phyloP scores from a whole-genome alignment of 2,888 invertebrate genomes.

The Noctua comes region DNA sequence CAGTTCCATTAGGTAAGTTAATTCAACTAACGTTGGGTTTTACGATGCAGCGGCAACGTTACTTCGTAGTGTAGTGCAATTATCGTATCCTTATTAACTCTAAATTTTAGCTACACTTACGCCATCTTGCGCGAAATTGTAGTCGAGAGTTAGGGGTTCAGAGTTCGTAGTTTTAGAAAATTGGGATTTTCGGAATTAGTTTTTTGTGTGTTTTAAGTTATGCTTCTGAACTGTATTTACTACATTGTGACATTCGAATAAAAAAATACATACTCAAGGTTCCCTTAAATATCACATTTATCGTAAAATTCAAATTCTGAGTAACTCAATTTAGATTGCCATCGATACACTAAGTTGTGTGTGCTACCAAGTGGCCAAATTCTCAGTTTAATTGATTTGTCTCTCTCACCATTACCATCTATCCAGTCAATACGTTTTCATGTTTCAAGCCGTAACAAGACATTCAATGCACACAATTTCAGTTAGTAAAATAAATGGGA shows the following conservation, averaged over 20 bases:
- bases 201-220: neutral
- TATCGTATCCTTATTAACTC: constrained; percentile 67
- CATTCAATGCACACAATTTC: constrained; percentile 31
- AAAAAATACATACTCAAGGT: neutral
- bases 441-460: neutral
- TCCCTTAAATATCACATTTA: no score
- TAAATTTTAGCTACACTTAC: constrained; percentile 57
- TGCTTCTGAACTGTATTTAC: neutral
- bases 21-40: constrained; percentile 71
- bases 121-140: constrained; percentile 52
- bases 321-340: neutral
- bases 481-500: constrained; percentile 10
- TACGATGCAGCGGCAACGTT: constrained; percentile 61
- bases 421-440: neutral
- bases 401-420: neutral
- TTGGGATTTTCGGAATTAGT: constrained; percentile 10
- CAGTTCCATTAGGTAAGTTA: constrained; percentile 70
- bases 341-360: neutral
- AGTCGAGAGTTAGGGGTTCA: constrained; percentile 38
- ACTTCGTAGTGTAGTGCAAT: constrained; percentile 65
- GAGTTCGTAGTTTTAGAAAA: constrained; percentile 1
- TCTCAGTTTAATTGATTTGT: neutral
- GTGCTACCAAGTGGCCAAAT: no score
- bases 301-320: neutral
- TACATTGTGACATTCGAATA: neutral